phyloP scores from a whole-genome alignment of 2,888 invertebrate genomes.

The Coelogynopora nodosa region DNA sequence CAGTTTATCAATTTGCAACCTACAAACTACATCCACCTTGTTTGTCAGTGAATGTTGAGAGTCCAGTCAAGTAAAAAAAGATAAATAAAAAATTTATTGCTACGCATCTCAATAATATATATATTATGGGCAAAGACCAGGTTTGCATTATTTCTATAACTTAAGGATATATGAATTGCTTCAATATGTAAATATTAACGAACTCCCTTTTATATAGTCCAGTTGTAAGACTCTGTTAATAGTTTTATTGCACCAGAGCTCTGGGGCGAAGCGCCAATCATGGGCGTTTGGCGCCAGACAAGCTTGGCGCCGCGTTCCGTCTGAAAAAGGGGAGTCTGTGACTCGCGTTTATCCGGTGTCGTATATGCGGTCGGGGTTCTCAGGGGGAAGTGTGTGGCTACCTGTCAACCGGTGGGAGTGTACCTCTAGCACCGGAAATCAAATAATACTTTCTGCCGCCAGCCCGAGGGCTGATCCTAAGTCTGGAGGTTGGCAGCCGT shows the following conservation, averaged over 20 bases:
- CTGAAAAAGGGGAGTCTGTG: neutral
- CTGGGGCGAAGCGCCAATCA: conserved; percentile 20
- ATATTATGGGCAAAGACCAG: too few relatives aligned
- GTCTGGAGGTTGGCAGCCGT: neutral
- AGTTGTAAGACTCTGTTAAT: neutral
- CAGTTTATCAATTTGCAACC: neutral
- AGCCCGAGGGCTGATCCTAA: neutral
- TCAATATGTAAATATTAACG: neutral
- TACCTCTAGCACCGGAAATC: neutral
- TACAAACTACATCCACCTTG: too few relatives aligned
- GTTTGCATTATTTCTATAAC: too few relatives aligned
- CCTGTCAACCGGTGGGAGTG: neutral
- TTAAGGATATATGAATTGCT: too few relatives aligned
- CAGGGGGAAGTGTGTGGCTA: neutral
- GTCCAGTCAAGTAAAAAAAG: too few relatives aligned
- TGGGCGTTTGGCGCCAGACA: conserved; percentile 3
- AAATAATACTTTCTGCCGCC: neutral
- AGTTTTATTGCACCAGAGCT: neutral
- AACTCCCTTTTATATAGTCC: neutral
- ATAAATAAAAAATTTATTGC: too few relatives aligned
- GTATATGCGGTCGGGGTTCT: neutral
- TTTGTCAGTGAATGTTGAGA: too few relatives aligned
- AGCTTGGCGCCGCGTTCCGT: neutral
- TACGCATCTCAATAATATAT: too few relatives aligned
- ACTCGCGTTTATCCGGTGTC: neutral